A percentile compares a stretch with the other conserved stretches of the same genome.
phyloP scores from a whole-genome alignment of 2,113 vertebrate species.

The Gallinago jamesoni region DNA sequence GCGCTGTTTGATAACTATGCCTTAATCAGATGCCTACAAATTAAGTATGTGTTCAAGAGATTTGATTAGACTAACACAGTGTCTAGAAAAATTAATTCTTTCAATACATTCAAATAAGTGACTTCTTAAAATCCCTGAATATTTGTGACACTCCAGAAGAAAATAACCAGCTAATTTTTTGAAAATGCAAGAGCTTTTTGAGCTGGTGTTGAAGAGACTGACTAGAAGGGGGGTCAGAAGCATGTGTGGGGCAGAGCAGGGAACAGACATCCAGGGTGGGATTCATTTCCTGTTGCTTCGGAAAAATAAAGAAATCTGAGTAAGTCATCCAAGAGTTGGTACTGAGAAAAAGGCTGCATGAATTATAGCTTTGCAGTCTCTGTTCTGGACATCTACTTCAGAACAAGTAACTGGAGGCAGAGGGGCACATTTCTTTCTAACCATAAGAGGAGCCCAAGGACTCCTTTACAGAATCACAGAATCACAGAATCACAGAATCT shows the following conservation, averaged over 20 bases:
- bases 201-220: neutral
- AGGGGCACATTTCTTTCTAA: neutral
- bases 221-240: neutral
- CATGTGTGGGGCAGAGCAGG: neutral
- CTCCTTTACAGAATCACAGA: neutral
- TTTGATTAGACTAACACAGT: neutral
- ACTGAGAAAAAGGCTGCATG: neutral
- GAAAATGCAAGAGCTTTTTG: neutral
- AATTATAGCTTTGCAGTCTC: neutral
- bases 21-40: constrained; percentile 88
- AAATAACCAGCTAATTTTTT: neutral
- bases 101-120: neutral
- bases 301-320: neutral
- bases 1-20: constrained; percentile 80
- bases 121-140: neutral
- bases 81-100: neutral
- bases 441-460: neutral
- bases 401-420: neutral
- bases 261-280: neutral
- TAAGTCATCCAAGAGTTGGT: neutral
- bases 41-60: neutral
- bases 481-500: no score
- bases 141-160: neutral
- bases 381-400: neutral
- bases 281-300: neutral